Evolutionary conservation across 2,888 invertebrate species (phyloP).

Genomic region (Drosophila mettleri): DNA sequence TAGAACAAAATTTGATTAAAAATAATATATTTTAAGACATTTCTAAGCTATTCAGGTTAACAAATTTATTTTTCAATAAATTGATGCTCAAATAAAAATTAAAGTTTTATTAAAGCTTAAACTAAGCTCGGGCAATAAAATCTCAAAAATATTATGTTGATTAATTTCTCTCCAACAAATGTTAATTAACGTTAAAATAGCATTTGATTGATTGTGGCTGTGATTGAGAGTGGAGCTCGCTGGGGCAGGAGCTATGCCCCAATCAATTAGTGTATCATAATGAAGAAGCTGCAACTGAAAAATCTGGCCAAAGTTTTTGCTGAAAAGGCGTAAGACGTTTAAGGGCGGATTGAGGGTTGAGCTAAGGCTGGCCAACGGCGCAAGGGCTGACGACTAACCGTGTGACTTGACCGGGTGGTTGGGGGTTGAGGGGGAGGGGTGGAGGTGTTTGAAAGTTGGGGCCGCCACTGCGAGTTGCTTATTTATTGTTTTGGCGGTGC

Average conservation of each 20-base stretch:
- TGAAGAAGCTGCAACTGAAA: slow-evolving; percentile 65
- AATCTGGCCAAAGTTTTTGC: slow-evolving; percentile 67
- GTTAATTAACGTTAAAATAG: neutral
- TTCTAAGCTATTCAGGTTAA: too few species aligned
- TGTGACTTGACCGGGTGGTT: neutral
- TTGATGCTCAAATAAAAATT: too few species aligned
- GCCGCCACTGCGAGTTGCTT: slow-evolving; percentile 51
- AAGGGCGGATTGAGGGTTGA: slow-evolving; percentile 13
- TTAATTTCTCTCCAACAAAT: too few species aligned
- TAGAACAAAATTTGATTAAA: too few species aligned
- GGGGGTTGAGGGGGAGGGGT: too few species aligned
- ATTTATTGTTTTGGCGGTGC: slow-evolving; percentile 77
- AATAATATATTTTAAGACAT: too few species aligned
- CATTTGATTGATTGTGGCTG: neutral
- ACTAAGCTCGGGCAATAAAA: too few species aligned
- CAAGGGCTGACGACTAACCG: slow-evolving; percentile 8
- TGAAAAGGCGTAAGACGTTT: slow-evolving; percentile 72
- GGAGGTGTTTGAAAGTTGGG: slow-evolving; percentile 3
- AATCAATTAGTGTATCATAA: slow-evolving; percentile 45
- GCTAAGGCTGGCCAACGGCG: slow-evolving; percentile 1
- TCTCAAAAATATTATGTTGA: too few species aligned
- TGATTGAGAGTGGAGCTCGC: neutral
- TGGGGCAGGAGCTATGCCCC: slow-evolving; percentile 1
- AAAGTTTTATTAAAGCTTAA: too few species aligned
- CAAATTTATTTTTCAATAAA: too few species aligned